These are phyloP conservation scores for Equus przewalskii DNA, from an alignment of 2,113 vertebrate species.

Conservation along the genomic window DNA sequence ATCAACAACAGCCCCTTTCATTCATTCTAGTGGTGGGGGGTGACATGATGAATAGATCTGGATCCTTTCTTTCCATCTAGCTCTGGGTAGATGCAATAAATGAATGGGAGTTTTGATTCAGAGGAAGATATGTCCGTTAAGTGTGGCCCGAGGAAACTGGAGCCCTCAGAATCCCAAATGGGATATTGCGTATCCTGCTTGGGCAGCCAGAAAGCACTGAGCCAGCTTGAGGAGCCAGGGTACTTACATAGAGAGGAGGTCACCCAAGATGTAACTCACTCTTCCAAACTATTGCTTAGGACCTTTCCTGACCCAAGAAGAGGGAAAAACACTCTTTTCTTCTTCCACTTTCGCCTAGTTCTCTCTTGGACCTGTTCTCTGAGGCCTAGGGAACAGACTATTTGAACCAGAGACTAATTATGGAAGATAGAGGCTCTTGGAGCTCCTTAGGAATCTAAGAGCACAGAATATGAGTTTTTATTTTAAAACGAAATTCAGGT, in stretches of 20 bases:
- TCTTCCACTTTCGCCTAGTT: background rate
- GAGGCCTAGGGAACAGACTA: rapidly evolving
- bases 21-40: background rate
- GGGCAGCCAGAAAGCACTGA: background rate
- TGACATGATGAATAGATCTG: background rate
- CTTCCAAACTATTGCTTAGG: background rate
- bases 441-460: background rate
- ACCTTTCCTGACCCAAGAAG: background rate
- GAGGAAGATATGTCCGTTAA: background rate
- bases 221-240: background rate
- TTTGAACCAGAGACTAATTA: background rate
- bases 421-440: background rate
- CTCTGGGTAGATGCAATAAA: background rate
- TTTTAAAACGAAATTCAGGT: conserved; percentile 50
- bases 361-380: background rate
- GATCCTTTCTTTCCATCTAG: background rate
- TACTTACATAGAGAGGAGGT: background rate
- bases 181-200: background rate
- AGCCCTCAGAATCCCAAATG: background rate
- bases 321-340: background rate
- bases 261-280: background rate
- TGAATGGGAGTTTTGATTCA: conserved; percentile 21
- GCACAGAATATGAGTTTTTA: background rate
- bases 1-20: conserved; percentile 30
- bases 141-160: background rate